Percentiles rank a stretch among this genome's conserved stretches.
Conservation (phyloP, 2,797 vertebrate species). For the Sternarchorhynchus goeldii region DNA sequence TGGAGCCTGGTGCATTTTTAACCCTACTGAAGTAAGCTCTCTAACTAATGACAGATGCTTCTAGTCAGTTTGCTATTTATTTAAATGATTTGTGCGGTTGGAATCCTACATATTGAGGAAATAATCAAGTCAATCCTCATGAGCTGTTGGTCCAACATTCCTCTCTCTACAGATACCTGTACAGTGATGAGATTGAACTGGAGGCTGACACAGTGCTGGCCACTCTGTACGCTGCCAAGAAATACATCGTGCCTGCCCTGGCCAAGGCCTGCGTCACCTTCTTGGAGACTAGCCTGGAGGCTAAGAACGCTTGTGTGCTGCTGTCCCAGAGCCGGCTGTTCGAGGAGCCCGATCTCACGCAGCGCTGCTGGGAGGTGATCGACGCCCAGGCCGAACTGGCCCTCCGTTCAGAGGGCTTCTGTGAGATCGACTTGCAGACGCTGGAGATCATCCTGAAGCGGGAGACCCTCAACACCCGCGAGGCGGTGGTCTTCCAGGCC, state of each 20-base stretch:
- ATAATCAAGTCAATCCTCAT: not conserved
- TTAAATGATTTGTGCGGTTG: not conserved
- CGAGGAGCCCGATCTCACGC: slow-evolving; percentile 86
- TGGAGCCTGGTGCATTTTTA: slow-evolving; percentile 88
- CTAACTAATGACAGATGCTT: not conserved
- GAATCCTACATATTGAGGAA: not conserved
- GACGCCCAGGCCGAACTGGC: slow-evolving; percentile 89
- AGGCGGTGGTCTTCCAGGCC: slow-evolving; percentile 85
- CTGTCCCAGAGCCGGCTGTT: slow-evolving; percentile 89
- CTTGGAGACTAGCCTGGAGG: slow-evolving; percentile 89
- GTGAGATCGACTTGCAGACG: slow-evolving; percentile 85
- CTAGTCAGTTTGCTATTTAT: not conserved
- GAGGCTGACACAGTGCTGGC: slow-evolving; percentile 89
- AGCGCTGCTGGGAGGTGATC: slow-evolving; percentile 91
- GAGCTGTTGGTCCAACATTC: not conserved
- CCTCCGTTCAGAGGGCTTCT: slow-evolving; percentile 85
- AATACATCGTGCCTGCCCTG: slow-evolving; percentile 87
- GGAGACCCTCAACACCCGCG: slow-evolving; percentile 86
- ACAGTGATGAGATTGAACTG: slow-evolving; percentile 88
- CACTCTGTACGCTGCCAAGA: slow-evolving; percentile 89
- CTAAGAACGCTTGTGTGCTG: slow-evolving; percentile 87
- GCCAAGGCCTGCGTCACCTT: slow-evolving; percentile 89
- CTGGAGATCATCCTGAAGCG: slow-evolving; percentile 85
- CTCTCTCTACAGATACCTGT: slow-evolving; percentile 80
- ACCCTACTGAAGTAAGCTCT: slow-evolving; percentile 85